Conservation (phyloP, 1,140 invertebrate genomes). For the Chrysopa pallens region DNA sequence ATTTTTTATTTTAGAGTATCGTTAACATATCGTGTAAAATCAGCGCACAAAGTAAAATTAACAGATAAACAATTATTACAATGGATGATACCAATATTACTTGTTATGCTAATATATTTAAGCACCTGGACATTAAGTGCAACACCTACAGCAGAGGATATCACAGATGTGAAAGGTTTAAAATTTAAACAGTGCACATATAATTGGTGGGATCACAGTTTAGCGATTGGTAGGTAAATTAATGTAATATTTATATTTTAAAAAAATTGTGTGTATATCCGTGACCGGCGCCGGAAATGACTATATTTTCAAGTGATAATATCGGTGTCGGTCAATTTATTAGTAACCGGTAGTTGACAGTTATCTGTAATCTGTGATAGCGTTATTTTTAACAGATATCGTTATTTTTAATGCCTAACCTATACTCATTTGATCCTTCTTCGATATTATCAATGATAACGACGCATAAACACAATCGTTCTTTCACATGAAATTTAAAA, state of each 20-base stretch:
- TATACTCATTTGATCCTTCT: too few species aligned
- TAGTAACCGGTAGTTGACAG: too few species aligned
- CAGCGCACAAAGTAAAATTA: conserved; percentile 78
- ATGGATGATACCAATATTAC: conserved; percentile 76
- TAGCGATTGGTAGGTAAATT: conserved; percentile 51
- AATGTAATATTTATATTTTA: not conserved
- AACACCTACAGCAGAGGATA: conserved; percentile 57
- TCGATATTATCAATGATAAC: too few species aligned
- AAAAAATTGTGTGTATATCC: too few species aligned
- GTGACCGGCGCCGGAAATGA: too few species aligned
- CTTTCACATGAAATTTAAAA: too few species aligned
- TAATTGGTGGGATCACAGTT: conserved; percentile 85
- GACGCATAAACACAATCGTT: too few species aligned
- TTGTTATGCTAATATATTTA: conserved; percentile 76
- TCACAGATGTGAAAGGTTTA: conserved; percentile 50
- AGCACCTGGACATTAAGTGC: conserved; percentile 76
- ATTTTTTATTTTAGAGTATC: conserved; percentile 59
- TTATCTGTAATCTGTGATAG: too few species aligned
- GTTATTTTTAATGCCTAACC: too few species aligned
- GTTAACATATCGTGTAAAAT: conserved; percentile 83
- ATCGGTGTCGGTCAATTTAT: too few species aligned
- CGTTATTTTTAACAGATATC: too few species aligned
- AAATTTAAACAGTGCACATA: conserved; percentile 77
- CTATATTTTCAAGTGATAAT: too few species aligned
- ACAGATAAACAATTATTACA: conserved; percentile 81